These are phyloP conservation scores for Hystrix cristata DNA, from an alignment of 2,113 vertebrate species.

Conservation along the genomic window DNA sequence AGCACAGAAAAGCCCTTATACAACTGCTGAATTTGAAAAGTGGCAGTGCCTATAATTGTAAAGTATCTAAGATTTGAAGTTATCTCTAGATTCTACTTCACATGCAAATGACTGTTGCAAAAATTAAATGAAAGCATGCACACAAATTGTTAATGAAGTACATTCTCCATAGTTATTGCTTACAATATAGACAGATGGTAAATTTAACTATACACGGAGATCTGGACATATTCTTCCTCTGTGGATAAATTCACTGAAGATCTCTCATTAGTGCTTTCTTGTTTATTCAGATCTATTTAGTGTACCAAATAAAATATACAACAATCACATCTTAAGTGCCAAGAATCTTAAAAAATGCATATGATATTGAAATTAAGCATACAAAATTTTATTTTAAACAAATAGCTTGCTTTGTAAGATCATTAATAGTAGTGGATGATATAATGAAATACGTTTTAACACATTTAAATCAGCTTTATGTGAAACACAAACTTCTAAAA, in stretches of 20 bases:
- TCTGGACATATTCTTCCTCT: background rate
- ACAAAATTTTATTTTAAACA: conserved; percentile 34
- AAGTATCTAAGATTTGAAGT: background rate
- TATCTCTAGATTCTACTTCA: background rate
- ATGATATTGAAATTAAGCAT: background rate
- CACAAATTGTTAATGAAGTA: background rate
- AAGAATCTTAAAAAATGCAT: background rate
- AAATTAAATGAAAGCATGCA: background rate
- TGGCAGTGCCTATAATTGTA: background rate
- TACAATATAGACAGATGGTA: background rate
- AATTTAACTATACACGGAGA: background rate
- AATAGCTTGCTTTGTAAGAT: background rate
- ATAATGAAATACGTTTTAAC: background rate
- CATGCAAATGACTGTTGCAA: background rate
- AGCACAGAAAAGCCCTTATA: background rate
- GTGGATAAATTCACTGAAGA: background rate
- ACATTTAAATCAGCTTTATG: background rate
- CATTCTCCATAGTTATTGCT: background rate
- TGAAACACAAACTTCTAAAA: conserved; percentile 46
- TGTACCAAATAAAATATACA: background rate
- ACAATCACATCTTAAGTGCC: background rate
- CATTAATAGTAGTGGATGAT: background rate
- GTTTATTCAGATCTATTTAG: background rate
- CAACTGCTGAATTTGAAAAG: background rate
- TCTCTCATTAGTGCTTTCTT: background rate